Evolutionary conservation across 2,113 vertebrate species (phyloP).

Genomic region (Genyomyrus donnyi): DNA sequence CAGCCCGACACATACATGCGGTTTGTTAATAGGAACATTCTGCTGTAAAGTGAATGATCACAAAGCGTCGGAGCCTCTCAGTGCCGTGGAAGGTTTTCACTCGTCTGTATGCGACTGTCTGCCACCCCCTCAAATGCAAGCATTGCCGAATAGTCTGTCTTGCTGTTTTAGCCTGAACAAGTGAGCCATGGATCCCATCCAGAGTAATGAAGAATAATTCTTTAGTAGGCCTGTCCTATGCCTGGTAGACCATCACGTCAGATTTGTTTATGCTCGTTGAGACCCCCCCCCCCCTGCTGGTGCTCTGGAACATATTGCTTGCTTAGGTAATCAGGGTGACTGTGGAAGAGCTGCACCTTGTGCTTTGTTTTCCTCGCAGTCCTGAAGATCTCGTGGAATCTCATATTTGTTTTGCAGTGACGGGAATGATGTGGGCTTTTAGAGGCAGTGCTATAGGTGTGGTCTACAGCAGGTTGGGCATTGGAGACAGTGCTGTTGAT

Average conservation of each 20-base stretch:
- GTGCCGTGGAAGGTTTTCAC: neutral
- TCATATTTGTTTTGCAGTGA: neutral
- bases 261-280: neutral
- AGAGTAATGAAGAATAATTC: slow-evolving; percentile 34
- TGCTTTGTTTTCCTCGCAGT: neutral
- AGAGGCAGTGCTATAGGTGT: neutral
- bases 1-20: slow-evolving; percentile 31
- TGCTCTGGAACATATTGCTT: neutral
- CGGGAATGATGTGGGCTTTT: neutral
- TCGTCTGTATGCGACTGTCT: slow-evolving; percentile 8
- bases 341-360: neutral
- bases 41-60: slow-evolving; percentile 30
- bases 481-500: neutral
- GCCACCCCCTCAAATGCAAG: neutral
- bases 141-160: slow-evolving; percentile 27
- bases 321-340: neutral
- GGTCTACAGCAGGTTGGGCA: neutral
- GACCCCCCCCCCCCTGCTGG: neutral
- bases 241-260: neutral
- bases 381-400: neutral
- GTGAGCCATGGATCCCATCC: slow-evolving; percentile 23
- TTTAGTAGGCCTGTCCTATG: slow-evolving; percentile 32
- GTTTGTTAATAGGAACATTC: slow-evolving; percentile 38
- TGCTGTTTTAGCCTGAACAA: slow-evolving; percentile 24
- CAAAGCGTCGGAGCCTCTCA: neutral